A percentile compares a stretch with the other conserved stretches of the same genome.
Conservation (phyloP, 2,888 invertebrate genomes). For the Epistrophe eligans region DNA sequence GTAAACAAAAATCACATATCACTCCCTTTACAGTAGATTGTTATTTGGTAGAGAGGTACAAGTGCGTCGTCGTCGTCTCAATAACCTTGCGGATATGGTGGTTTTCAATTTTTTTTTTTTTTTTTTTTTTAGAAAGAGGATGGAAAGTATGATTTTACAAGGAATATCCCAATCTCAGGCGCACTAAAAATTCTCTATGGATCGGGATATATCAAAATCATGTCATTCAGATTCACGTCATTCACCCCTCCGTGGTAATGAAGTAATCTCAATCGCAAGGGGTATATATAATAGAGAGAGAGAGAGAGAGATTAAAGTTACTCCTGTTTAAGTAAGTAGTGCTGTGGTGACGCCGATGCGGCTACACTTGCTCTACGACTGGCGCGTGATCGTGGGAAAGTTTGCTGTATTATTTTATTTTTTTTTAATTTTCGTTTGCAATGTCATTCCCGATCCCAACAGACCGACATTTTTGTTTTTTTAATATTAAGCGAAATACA, state of each 20-base stretch:
- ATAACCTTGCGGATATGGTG: conserved; percentile 75
- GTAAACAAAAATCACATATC: conserved; percentile 66
- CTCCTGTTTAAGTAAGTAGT: conserved; percentile 38
- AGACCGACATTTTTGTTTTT: conserved; percentile 45
- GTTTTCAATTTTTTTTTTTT: conserved; percentile 56
- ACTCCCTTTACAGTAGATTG: conserved; percentile 33
- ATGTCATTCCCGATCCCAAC: conserved; percentile 33
- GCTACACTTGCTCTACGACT: conserved; percentile 57
- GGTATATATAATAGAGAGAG: not conserved
- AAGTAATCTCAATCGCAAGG: conserved; percentile 32
- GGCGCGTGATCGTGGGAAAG: conserved; percentile 72
- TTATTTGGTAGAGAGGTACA: conserved; percentile 16
- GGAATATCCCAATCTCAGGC: conserved; percentile 53
- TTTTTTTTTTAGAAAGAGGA: conserved; percentile 41
- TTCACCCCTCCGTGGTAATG: conserved; percentile 52
- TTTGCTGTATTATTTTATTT: conserved; percentile 34
- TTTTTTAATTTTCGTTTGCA: conserved; percentile 15
- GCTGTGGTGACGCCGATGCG: conserved; percentile 24
- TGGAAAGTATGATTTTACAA: conserved; percentile 66
- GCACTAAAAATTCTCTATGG: conserved; percentile 28
- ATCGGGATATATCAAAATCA: conserved; percentile 26
- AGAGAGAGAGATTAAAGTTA: conserved; percentile 42
- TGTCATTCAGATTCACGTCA: conserved; percentile 50
- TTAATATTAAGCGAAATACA: conserved; percentile 7
- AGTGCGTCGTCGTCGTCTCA: conserved; percentile 53